Evolutionary conservation across 2,888 invertebrate genomes (phyloP).

Genomic region (Cataglyphis rosenhaueri): DNA sequence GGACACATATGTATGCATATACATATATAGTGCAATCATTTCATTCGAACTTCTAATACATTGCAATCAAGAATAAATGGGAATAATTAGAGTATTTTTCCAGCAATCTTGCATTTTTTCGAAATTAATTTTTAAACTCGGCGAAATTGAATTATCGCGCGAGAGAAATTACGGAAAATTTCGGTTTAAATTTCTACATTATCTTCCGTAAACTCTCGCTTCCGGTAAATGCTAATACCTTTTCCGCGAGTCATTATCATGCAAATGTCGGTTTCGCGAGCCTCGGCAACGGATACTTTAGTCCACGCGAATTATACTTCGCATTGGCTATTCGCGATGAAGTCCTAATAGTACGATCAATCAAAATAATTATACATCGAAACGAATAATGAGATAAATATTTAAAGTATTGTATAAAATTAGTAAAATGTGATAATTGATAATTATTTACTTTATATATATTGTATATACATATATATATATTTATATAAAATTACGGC

Average conservation of each 20-base stretch:
- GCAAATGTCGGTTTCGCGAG: slow-evolving; percentile 39
- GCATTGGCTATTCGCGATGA: slow-evolving; percentile 11
- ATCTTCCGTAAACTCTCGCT: slow-evolving; percentile 39
- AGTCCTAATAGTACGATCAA: slow-evolving; percentile 11
- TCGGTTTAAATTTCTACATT: slow-evolving; percentile 17
- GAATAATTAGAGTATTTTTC: background rate
- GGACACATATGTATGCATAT: too few relatives aligned
- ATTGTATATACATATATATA: background rate
- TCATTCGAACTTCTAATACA: too few relatives aligned
- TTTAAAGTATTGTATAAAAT: background rate
- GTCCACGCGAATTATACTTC: background rate
- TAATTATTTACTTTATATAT: background rate
- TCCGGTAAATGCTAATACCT: slow-evolving; percentile 43
- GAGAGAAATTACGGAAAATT: background rate
- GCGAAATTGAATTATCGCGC: background rate
- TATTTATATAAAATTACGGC: background rate
- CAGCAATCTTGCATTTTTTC: background rate
- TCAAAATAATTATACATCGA: background rate
- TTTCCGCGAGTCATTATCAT: slow-evolving; percentile 47
- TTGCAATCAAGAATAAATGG: background rate
- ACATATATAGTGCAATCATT: too few relatives aligned
- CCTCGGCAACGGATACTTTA: slow-evolving; percentile 15
- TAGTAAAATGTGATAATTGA: background rate
- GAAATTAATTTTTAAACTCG: background rate
- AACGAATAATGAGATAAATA: background rate